Conservation (phyloP, 1,140 invertebrate species). For the Planococcus citri region DNA sequence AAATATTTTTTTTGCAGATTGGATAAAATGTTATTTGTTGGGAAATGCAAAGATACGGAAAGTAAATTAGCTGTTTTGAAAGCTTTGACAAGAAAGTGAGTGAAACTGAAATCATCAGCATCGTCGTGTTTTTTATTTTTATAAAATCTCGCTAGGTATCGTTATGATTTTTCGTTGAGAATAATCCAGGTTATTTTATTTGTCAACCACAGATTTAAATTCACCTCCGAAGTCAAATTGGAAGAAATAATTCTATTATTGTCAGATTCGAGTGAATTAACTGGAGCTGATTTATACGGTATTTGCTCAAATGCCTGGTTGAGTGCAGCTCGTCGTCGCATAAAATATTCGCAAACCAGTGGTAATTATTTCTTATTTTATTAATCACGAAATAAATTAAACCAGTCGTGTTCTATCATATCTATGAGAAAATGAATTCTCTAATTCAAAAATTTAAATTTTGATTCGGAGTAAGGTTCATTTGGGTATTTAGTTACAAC, state of each 20-base stretch:
- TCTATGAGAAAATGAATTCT: too few relatives aligned
- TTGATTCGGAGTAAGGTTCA: too few relatives aligned
- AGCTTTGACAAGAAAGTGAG: constrained; percentile 53
- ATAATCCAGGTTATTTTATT: background rate
- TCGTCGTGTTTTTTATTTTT: too few relatives aligned
- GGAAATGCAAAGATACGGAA: constrained; percentile 52
- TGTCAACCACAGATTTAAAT: constrained; percentile 37
- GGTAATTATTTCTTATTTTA: background rate
- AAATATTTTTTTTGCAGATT: constrained; percentile 45
- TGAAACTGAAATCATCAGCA: too few relatives aligned
- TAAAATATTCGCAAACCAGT: background rate
- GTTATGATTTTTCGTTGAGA: background rate
- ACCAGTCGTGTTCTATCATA: too few relatives aligned
- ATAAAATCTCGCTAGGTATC: too few relatives aligned
- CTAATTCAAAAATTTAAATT: too few relatives aligned
- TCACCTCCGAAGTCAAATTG: constrained; percentile 40
- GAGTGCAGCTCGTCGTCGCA: constrained; percentile 37
- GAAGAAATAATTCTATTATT: constrained; percentile 39
- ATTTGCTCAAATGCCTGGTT: constrained; percentile 66
- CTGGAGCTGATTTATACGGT: constrained; percentile 72
- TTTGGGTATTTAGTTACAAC: too few relatives aligned
- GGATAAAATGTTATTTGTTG: constrained; percentile 87
- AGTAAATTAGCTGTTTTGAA: constrained; percentile 54
- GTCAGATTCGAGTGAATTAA: constrained; percentile 49
- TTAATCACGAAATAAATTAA: too few relatives aligned